Evolutionary conservation across 2,888 invertebrate species (phyloP).

Genomic region (Lasioglossum marginatum): DNA sequence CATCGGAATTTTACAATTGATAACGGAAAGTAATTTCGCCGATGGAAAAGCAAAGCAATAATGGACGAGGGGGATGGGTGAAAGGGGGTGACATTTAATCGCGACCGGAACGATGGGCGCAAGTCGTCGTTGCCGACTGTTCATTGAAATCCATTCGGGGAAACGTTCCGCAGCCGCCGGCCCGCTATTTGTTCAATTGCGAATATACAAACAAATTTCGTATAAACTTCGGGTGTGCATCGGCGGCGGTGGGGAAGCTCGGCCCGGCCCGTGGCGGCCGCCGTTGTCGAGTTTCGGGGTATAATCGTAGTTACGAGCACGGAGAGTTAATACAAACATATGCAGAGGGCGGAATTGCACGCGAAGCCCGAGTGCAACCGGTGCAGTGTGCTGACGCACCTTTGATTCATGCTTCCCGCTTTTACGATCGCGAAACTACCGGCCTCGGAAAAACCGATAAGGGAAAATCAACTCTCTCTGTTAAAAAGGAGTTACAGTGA

Average conservation of each 20-base stretch:
- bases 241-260: background rate
- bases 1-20: conserved; percentile 10
- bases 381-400: background rate
- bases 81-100: conserved; percentile 29
- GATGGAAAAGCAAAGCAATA: conserved; percentile 1
- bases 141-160: conserved; percentile 47
- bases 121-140: conserved; percentile 25
- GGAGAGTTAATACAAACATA: conserved; percentile 57
- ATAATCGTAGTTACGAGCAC: conserved; percentile 41
- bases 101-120: background rate
- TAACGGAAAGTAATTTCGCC: conserved; percentile 26
- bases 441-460: background rate
- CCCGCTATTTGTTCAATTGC: conserved; percentile 57
- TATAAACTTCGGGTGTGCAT: conserved; percentile 38
- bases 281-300: conserved; percentile 26
- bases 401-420: conserved; percentile 17
- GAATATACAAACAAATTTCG: conserved; percentile 49
- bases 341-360: conserved; percentile 32
- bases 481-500: conserved; percentile 7
- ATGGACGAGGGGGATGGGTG: background rate
- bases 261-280: background rate
- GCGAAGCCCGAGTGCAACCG: conserved; percentile 11
- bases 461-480: background rate
- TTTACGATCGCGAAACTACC: background rate
- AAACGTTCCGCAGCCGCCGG: conserved; percentile 15